These are phyloP conservation scores for Cephus rjabovi DNA, from an alignment of 2,888 invertebrate genomes.

Conservation along the genomic window DNA sequence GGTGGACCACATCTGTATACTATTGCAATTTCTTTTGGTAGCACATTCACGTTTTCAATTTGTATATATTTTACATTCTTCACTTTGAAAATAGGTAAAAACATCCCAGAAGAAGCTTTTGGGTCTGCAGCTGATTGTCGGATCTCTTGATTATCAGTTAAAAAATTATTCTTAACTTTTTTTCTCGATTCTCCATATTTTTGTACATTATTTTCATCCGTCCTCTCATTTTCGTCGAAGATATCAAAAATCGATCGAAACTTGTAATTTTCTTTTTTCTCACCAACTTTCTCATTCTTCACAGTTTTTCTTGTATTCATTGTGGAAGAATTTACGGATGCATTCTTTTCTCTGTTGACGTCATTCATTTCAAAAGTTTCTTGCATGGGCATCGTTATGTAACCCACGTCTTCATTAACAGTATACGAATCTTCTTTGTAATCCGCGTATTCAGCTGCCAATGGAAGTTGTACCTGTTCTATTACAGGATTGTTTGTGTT, in stretches of 20 bases:
- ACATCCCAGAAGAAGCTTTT: not conserved
- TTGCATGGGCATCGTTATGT: not conserved
- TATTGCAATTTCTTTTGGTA: constrained; percentile 28
- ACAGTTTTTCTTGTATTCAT: not conserved
- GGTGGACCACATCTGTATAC: constrained; percentile 32
- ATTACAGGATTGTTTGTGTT: not conserved
- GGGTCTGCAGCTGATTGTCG: not conserved
- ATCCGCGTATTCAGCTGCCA: not conserved
- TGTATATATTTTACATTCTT: constrained; percentile 15
- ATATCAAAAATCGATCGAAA: not conserved
- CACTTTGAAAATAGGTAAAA: constrained; percentile 13
- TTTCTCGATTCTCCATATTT: not conserved
- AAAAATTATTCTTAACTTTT: not conserved
- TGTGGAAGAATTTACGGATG: not conserved
- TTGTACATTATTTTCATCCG: not conserved
- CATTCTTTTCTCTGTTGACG: not conserved
- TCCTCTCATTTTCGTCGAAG: not conserved
- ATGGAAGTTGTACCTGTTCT: not conserved
- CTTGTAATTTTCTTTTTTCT: not conserved
- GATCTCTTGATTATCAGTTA: not conserved
- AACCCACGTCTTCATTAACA: not conserved
- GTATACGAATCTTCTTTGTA: not conserved
- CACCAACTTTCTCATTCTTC: not conserved
- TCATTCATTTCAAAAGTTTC: not conserved
- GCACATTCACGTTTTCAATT: not conserved